A percentile compares a stretch with the other conserved stretches of the same genome.
phyloP scores from a whole-genome alignment of 2,113 vertebrate species.

The Anhinga anhinga region DNA sequence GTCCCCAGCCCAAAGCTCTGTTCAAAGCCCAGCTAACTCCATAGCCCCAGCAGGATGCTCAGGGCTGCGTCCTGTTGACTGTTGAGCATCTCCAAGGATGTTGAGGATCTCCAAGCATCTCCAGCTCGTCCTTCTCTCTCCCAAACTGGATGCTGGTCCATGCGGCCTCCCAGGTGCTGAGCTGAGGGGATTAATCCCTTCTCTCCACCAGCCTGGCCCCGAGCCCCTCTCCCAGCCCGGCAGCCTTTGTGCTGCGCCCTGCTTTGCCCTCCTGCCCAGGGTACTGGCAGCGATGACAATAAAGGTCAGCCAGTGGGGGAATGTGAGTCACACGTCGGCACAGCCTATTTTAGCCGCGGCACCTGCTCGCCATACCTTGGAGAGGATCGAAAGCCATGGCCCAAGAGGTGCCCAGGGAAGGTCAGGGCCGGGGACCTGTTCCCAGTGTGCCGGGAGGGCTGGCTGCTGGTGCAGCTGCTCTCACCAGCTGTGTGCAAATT shows the following conservation, averaged over 20 bases:
- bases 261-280: not conserved
- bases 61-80: not conserved
- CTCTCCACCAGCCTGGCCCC: not conserved
- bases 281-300: not conserved
- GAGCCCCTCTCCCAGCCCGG: not conserved
- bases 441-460: not conserved
- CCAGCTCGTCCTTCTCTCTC: not conserved
- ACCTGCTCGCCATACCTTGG: not conserved
- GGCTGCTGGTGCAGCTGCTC: too few relatives aligned
- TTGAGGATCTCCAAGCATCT: not conserved
- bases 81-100: not conserved
- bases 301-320: not conserved
- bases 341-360: not conserved
- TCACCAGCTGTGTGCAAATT: fast-evolving
- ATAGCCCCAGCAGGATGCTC: not conserved
- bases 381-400: not conserved
- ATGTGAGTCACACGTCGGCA: not conserved
- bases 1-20: not conserved
- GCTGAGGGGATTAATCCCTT: not conserved
- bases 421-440: not conserved
- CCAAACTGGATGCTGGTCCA: too few relatives aligned
- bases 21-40: not conserved
- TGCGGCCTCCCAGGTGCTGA: not conserved
- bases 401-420: not conserved
- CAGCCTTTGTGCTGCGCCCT: not conserved